Percentiles rank a stretch among this genome's conserved stretches.
These are phyloP conservation scores for Hylaeus volcanicus DNA, from an alignment of 1,140 invertebrate species.

Conservation along the genomic window DNA sequence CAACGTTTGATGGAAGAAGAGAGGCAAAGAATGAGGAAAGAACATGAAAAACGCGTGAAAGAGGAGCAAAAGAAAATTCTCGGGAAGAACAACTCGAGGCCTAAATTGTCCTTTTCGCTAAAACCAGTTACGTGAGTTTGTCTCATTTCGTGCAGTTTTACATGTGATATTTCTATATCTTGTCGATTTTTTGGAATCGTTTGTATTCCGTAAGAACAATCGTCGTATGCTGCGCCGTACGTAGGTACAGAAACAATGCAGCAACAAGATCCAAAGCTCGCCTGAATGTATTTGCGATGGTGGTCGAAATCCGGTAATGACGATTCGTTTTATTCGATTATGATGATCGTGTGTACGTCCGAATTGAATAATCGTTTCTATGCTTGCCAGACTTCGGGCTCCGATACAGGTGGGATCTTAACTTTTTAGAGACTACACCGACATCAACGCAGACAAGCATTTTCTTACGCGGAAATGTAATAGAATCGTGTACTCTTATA, in stretches of 20 bases:
- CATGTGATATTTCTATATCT: slow-evolving; percentile 75
- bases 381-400: slow-evolving; percentile 47
- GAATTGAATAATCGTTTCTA: slow-evolving; percentile 52
- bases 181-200: slow-evolving; percentile 63
- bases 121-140: slow-evolving; percentile 87
- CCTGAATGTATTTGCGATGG: slow-evolving; percentile 53
- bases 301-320: slow-evolving; percentile 49
- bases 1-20: slow-evolving; percentile 97
- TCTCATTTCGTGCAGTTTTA: slow-evolving; percentile 74
- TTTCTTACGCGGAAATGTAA: background rate
- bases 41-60: slow-evolving; percentile 94
- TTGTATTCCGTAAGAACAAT: slow-evolving; percentile 48
- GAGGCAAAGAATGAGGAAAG: slow-evolving; percentile 93
- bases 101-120: slow-evolving; percentile 95
- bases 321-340: slow-evolving; percentile 52
- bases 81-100: slow-evolving; percentile 97
- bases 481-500: background rate
- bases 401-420: slow-evolving; percentile 52
- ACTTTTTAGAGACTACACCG: slow-evolving; percentile 42
- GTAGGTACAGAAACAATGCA: slow-evolving; percentile 35
- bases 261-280: slow-evolving; percentile 51
- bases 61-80: slow-evolving; percentile 98
- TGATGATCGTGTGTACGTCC: slow-evolving; percentile 30
- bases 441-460: slow-evolving; percentile 37
- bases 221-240: slow-evolving; percentile 22